Conservation (phyloP, 2,113 vertebrate species). For the Indicator indicator region DNA sequence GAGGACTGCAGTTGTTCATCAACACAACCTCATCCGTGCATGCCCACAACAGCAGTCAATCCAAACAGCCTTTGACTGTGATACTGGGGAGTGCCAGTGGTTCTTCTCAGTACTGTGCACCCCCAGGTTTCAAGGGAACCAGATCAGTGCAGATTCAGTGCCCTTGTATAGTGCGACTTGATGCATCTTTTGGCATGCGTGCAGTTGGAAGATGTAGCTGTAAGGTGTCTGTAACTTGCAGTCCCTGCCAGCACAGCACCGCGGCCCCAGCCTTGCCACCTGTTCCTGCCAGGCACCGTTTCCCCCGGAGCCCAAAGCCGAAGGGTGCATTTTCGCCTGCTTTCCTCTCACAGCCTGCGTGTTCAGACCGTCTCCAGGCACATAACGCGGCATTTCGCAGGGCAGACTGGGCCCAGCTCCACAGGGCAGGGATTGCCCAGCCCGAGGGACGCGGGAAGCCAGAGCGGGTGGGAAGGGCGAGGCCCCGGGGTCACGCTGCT, state of each 20-base stretch:
- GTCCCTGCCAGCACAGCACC: neutral
- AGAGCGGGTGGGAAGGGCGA: neutral
- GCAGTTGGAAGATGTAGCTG: neutral
- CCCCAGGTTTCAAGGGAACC: too few species aligned
- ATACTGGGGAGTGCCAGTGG: too few species aligned
- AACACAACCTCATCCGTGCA: neutral
- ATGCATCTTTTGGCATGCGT: neutral
- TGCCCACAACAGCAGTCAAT: too few species aligned
- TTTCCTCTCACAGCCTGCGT: neutral
- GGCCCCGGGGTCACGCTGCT: too few species aligned
- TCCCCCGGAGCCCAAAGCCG: neutral
- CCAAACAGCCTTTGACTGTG: too few species aligned
- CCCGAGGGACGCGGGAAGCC: rapidly evolving
- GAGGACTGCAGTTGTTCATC: neutral
- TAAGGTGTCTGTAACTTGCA: rapidly evolving
- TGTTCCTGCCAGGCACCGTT: rapidly evolving
- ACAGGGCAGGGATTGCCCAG: neutral
- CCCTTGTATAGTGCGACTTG: rapidly evolving
- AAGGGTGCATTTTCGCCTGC: rapidly evolving
- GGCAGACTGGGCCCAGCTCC: rapidly evolving
- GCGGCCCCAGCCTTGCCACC: neutral
- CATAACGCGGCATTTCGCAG: rapidly evolving
- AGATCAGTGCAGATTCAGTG: neutral
- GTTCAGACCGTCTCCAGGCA: neutral
- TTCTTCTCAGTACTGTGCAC: neutral